phyloP scores from a whole-genome alignment of 2,888 invertebrate genomes.

The Flexamia atlantica region DNA sequence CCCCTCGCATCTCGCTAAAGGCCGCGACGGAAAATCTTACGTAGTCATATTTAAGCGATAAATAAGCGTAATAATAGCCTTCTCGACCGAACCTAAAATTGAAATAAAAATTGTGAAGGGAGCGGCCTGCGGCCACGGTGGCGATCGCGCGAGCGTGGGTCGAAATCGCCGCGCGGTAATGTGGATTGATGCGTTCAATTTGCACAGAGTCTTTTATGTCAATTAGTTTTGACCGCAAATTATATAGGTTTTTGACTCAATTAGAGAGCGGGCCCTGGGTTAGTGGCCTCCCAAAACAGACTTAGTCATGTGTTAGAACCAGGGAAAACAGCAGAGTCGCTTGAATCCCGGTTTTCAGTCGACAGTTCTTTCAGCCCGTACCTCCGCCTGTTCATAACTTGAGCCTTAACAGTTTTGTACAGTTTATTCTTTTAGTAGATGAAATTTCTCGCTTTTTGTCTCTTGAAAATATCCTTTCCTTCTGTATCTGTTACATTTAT shows the following conservation, averaged over 20 bases:
- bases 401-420: no score
- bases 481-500: no score
- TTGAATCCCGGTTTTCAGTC: no score
- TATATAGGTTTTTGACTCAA: slow-evolving; percentile 44
- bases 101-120: neutral
- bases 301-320: no score
- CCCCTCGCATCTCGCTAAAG: no score
- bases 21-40: neutral
- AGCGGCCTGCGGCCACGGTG: neutral
- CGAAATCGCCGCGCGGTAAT: slow-evolving; percentile 29
- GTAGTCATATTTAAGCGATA: neutral
- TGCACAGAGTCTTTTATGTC: slow-evolving; percentile 25
- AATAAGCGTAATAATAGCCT: slow-evolving; percentile 15
- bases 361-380: no score
- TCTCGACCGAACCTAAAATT: slow-evolving; percentile 23
- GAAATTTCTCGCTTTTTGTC: no score
- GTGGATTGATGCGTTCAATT: slow-evolving; percentile 41
- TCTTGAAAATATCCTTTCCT: no score
- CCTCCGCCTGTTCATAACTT: no score
- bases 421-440: no score
- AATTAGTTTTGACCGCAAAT: slow-evolving; percentile 21
- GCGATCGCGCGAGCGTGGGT: neutral
- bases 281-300: neutral
- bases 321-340: no score
- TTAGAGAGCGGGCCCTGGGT: slow-evolving; percentile 10